Evolutionary conservation across 2,888 invertebrate species (phyloP).

Genomic region (Harpalus rubripes): DNA sequence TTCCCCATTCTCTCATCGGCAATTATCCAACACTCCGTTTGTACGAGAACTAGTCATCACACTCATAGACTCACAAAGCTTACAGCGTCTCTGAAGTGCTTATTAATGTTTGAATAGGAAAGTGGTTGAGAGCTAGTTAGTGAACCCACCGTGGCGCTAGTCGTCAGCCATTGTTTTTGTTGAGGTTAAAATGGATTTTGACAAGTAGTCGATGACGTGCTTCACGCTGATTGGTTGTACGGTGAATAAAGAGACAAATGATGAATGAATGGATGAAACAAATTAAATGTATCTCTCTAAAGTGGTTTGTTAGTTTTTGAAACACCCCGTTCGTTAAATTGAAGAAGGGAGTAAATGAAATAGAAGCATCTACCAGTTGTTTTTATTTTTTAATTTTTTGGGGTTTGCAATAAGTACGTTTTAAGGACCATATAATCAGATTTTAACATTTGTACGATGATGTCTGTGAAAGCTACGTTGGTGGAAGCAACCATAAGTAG

Average conservation of each 20-base stretch:
- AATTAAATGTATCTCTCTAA: not conserved
- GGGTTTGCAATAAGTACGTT: too few species aligned
- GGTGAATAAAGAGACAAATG: not conserved
- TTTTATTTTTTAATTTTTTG: not conserved
- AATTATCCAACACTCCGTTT: not conserved
- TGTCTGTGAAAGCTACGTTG: too few species aligned
- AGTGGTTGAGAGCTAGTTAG: not conserved
- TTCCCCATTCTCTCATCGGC: not conserved
- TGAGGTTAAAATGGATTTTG: not conserved
- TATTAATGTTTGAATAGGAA: conserved; percentile 5
- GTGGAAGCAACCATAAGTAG: too few species aligned
- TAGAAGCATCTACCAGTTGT: not conserved
- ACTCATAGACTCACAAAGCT: too few species aligned
- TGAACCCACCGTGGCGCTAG: not conserved
- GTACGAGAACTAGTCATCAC: not conserved
- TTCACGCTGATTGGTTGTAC: not conserved
- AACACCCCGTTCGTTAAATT: not conserved
- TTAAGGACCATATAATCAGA: too few species aligned
- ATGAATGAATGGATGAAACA: not conserved
- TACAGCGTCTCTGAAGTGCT: not conserved
- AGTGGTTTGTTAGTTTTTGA: too few species aligned
- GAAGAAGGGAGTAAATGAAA: not conserved
- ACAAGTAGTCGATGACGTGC: not conserved
- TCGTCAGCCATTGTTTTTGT: not conserved
- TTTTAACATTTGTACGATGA: too few species aligned